phyloP scores from a whole-genome alignment of 2,797 vertebrate genomes.

The Hemibagrus guttatus region DNA sequence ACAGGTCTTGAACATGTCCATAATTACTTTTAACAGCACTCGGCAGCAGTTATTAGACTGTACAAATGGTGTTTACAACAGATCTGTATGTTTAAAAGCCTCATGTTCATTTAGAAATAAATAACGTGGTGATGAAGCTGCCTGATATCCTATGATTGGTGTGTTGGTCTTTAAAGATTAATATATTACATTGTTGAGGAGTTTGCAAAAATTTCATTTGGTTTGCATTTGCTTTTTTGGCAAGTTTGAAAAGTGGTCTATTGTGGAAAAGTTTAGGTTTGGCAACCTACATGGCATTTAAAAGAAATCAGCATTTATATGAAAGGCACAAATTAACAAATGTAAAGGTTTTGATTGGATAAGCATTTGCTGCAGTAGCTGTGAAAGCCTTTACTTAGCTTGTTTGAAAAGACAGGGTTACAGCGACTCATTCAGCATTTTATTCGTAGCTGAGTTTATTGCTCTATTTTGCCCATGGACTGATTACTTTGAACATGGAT shows the following conservation, averaged over 20 bases:
- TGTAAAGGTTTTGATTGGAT: neutral
- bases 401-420: neutral
- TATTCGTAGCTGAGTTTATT: neutral
- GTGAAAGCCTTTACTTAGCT: neutral
- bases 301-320: neutral
- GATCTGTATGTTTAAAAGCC: neutral
- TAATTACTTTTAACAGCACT: too few relatives aligned
- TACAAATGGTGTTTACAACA: neutral
- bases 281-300: too few relatives aligned
- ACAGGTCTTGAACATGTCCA: too few relatives aligned
- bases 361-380: neutral
- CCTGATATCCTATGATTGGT: neutral
- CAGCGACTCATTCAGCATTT: neutral
- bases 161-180: neutral
- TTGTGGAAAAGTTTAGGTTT: neutral
- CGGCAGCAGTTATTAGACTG: neutral
- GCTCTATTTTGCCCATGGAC: neutral
- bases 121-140: neutral
- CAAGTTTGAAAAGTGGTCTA: neutral
- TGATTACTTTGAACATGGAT: neutral
- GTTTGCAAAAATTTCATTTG: neutral
- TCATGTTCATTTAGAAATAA: too few relatives aligned
- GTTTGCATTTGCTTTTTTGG: neutral
- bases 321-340: neutral
- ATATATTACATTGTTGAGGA: neutral